These are phyloP conservation scores for Podabrus alpinus DNA, from an alignment of 2,888 invertebrate species.

Conservation along the genomic window DNA sequence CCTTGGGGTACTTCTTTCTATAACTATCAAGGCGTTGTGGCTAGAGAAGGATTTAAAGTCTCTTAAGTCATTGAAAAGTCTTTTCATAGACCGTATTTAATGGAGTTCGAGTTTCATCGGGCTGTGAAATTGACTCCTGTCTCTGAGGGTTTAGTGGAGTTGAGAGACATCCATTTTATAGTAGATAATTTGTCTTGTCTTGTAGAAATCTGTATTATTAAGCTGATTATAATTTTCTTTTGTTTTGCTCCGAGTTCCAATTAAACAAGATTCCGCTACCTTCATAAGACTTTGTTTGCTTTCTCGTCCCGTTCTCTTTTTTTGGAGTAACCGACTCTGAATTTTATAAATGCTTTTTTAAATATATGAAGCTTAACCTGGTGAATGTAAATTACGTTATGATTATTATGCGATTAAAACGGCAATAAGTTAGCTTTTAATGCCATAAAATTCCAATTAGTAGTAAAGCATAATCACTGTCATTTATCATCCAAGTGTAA, in stretches of 20 bases:
- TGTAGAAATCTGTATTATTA: conserved; percentile 17
- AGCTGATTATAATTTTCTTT: not conserved
- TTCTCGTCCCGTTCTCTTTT: not conserved
- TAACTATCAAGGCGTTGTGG: conserved; percentile 14
- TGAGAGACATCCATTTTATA: conserved; percentile 32
- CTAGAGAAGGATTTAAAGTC: conserved; percentile 10
- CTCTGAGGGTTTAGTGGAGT: conserved; percentile 33
- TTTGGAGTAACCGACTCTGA: not conserved
- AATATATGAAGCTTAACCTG: not conserved
- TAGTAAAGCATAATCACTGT: not conserved
- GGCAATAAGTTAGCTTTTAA: not conserved
- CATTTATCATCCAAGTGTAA: conserved; percentile 1
- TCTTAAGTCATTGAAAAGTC: conserved; percentile 20
- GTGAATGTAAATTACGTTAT: not conserved
- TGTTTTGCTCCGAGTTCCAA: not conserved
- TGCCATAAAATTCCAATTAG: conserved; percentile 3
- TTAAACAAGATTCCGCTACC: not conserved
- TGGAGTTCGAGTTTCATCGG: conserved; percentile 44
- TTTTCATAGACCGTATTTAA: conserved; percentile 40
- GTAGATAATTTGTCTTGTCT: conserved; percentile 30
- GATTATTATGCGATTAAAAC: not conserved
- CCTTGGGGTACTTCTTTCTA: not conserved
- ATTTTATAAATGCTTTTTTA: not conserved
- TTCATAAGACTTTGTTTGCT: not conserved
- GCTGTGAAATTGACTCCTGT: conserved; percentile 46